phyloP scores from a whole-genome alignment of 2,888 invertebrate species.

The Melanostoma mellinum region DNA sequence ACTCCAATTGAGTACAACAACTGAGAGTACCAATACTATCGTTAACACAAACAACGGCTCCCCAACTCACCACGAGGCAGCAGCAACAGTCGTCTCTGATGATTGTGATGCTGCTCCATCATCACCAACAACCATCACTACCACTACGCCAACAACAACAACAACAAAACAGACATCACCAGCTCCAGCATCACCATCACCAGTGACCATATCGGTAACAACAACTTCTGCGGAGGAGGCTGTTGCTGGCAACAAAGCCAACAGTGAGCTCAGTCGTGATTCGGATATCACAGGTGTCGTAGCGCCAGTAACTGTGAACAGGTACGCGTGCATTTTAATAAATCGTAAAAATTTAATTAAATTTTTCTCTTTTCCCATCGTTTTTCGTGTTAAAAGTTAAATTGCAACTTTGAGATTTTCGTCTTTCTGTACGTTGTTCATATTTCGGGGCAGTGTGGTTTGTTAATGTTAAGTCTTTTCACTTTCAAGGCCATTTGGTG shows the following conservation, averaged over 20 bases:
- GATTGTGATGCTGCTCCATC: constrained; percentile 39
- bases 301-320: constrained; percentile 77
- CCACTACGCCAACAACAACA: constrained; percentile 40
- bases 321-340: constrained; percentile 77
- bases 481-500: constrained; percentile 62
- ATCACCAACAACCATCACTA: constrained; percentile 70
- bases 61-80: constrained; percentile 52
- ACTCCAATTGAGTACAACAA: constrained; percentile 55
- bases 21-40: constrained; percentile 58
- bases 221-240: constrained; percentile 69
- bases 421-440: constrained; percentile 19
- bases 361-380: not conserved
- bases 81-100: constrained; percentile 49
- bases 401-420: not conserved
- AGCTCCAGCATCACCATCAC: constrained; percentile 51
- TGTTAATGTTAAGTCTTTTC: constrained; percentile 34
- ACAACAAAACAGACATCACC: constrained; percentile 37
- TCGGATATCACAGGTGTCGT: constrained; percentile 80
- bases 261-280: constrained; percentile 79
- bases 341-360: constrained; percentile 14
- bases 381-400: constrained; percentile 8
- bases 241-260: constrained; percentile 76
- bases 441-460: constrained; percentile 22
- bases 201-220: constrained; percentile 70
- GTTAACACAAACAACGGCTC: constrained; percentile 53